Base-by-base conservation (phyloP, 2,888 invertebrate species). In the Hypolimnas misippus region DNA sequence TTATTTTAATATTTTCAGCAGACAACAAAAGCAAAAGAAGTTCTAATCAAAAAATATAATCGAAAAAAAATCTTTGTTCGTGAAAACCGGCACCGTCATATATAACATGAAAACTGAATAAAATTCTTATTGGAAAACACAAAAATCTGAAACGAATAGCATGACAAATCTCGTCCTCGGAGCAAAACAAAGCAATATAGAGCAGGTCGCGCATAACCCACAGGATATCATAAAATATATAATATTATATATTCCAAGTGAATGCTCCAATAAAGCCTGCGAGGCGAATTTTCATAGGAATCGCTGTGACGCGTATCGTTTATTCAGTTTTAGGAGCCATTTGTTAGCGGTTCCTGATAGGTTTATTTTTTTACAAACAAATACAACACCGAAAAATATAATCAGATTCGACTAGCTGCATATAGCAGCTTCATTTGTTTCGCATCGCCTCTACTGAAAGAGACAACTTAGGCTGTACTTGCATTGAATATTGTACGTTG, bases 151-250 rank as follows among this genome's bases (percentile, higher is more conserved):
- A 46, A n/a, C 19, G 44, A 46, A 21, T 6, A 17, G 8, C 17
- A 42, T 3, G 44, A 46, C 21, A 12, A n/a, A 21, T 46, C 44
- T 46, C 44, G 10, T 16, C 8, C 16, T 16, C 10, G 8, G 33
- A 25, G 51, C 31, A 57, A 57, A 57, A 51, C 57, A 57, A 40
- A 38, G 50, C 50, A 38, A 57, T 57, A 50, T 40, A 57, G n/a
- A 46, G n/a, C 57, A 51, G 38, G 25, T 35, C 25, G 21, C 25
- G 17, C 21, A 35, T 38, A 57, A 57, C 19, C 3, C 29, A 8
- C 29, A 29, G 21, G 38, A 29, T 49, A 33, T 12, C 49, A 35
- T 56, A 51, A 51, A 51, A 33, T 6, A 16, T 19, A 17, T 31
- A 31, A 25, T 5, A 46, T 46, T 46, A 46, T 46, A 46, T 46